These are phyloP conservation scores for Orchestes rusci DNA, from an alignment of 2,888 invertebrate species.

Conservation along the genomic window DNA sequence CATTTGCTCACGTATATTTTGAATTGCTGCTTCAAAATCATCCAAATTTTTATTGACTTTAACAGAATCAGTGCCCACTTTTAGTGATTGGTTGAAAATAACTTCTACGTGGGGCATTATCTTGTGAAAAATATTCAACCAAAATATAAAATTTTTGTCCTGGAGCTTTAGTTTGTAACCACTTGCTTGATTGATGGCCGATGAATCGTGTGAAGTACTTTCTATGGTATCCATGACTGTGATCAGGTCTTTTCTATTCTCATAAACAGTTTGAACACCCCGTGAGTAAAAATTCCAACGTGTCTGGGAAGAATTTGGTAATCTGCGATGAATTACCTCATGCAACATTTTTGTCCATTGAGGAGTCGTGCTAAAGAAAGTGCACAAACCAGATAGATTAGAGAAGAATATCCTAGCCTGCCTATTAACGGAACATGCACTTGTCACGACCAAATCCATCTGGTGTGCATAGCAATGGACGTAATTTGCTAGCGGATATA, in stretches of 20 bases:
- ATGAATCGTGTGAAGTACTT: slow-evolving; percentile 9
- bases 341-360: slow-evolving; percentile 12
- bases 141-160: slow-evolving; percentile 20
- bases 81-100: slow-evolving; percentile 11
- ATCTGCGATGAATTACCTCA: slow-evolving; percentile 7
- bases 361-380: slow-evolving; percentile 14
- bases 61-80: slow-evolving; percentile 3
- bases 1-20: slow-evolving; percentile 4
- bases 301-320: not conserved
- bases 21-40: slow-evolving; percentile 8
- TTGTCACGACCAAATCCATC: slow-evolving; percentile 12
- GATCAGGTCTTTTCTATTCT: slow-evolving; percentile 13
- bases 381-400: slow-evolving; percentile 10
- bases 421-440: slow-evolving; percentile 15
- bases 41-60: slow-evolving; percentile 4
- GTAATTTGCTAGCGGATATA: slow-evolving; percentile 10
- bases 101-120: slow-evolving; percentile 16
- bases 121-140: slow-evolving; percentile 17
- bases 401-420: slow-evolving; percentile 16
- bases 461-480: slow-evolving; percentile 17
- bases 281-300: slow-evolving; percentile 13
- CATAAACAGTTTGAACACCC: slow-evolving; percentile 12
- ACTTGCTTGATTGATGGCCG: slow-evolving; percentile 16
- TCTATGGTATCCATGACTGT: slow-evolving; percentile 16
- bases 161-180: slow-evolving; percentile 15